These are phyloP conservation scores for Micronisus gabar DNA, from an alignment of 2,113 vertebrate genomes.

Conservation along the genomic window DNA sequence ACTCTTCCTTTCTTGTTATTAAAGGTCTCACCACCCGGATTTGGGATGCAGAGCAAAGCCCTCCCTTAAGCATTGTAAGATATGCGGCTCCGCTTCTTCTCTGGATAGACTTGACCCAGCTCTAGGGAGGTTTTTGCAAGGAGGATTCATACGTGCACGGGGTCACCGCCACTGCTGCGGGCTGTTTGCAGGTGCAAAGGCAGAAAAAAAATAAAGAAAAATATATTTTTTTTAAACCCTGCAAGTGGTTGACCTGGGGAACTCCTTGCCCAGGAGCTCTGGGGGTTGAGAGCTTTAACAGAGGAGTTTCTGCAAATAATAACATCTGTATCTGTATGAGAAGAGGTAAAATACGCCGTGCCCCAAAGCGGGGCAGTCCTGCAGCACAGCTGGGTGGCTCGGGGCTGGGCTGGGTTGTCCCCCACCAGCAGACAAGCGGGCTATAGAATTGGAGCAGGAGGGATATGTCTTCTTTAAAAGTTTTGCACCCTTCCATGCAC, in stretches of 20 bases:
- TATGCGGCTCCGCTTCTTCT: constrained; percentile 1
- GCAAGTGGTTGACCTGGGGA: rapidly evolving
- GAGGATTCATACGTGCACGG: rapidly evolving
- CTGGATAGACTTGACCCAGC: neutral
- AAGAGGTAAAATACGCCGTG: rapidly evolving
- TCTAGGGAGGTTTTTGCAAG: neutral
- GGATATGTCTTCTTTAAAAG: rapidly evolving
- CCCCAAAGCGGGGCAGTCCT: neutral
- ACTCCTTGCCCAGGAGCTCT: neutral
- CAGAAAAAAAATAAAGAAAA: neutral
- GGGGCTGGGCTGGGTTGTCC: neutral
- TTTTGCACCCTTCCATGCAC: neutral
- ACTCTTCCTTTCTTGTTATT: neutral
- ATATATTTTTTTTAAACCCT: neutral
- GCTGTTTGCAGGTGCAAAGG: neutral
- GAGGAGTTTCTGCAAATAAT: neutral
- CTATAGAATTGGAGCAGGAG: neutral
- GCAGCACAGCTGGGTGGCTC: neutral
- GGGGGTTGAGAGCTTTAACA: neutral
- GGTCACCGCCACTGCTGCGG: rapidly evolving
- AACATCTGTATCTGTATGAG: rapidly evolving
- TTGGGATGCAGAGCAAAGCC: neutral
- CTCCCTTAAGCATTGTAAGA: constrained; percentile 2
- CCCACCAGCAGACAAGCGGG: neutral
- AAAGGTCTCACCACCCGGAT: neutral